phyloP scores from a whole-genome alignment of 2,888 invertebrate genomes.

The Drosophila histrio region DNA sequence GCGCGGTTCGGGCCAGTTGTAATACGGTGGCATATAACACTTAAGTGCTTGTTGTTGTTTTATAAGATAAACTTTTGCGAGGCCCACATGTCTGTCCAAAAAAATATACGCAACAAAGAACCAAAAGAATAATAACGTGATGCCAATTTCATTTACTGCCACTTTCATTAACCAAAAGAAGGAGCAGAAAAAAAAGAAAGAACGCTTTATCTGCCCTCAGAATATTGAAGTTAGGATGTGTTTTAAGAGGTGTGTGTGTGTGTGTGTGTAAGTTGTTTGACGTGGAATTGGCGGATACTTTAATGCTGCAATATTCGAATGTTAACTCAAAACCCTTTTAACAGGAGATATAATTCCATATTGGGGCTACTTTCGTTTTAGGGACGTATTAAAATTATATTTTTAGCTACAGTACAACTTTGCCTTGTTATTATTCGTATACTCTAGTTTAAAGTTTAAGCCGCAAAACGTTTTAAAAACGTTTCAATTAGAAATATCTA shows the following conservation, averaged over 20 bases:
- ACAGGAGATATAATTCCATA: not conserved
- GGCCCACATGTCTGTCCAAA: conserved; percentile 61
- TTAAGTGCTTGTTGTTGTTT: conserved; percentile 79
- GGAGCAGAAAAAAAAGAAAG: not conserved
- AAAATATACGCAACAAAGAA: conserved; percentile 20
- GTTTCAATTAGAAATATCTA: not conserved
- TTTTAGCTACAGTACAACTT: too few species aligned
- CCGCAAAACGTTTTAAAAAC: too few species aligned
- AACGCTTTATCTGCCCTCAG: conserved; percentile 45
- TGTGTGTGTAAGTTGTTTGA: conserved; percentile 2
- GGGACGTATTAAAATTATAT: too few species aligned
- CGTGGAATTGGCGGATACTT: not conserved
- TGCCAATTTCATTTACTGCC: conserved; percentile 78
- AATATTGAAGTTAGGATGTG: conserved; percentile 30
- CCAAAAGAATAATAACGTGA: conserved; percentile 62
- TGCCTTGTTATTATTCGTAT: too few species aligned
- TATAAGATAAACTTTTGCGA: conserved; percentile 73
- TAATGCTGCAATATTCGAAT: not conserved
- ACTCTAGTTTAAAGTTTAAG: too few species aligned
- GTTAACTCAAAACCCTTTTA: not conserved
- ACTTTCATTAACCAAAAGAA: conserved; percentile 69
- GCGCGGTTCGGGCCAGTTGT: conserved; percentile 53
- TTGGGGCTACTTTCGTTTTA: too few species aligned
- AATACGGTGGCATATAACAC: conserved; percentile 79
- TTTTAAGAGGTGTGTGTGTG: conserved; percentile 8